Conservation (phyloP, 2,888 invertebrate genomes). For the Erebia ligea region DNA sequence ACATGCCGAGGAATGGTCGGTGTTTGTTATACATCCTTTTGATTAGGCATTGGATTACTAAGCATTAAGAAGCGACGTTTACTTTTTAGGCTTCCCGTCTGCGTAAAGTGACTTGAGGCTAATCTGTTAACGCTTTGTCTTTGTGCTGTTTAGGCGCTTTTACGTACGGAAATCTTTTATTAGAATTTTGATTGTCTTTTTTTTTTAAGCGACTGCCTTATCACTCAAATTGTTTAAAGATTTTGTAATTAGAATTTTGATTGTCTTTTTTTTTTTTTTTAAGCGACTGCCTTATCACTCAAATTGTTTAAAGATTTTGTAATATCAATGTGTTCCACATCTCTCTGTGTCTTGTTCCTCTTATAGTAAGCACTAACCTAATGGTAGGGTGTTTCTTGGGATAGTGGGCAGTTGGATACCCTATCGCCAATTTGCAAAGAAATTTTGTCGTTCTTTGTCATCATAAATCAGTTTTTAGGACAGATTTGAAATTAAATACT, state of each 20-base stretch:
- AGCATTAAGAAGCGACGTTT: slow-evolving; percentile 22
- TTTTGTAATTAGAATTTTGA: too few species aligned
- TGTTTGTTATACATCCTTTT: slow-evolving; percentile 40
- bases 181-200: not conserved
- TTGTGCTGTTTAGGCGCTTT: slow-evolving; percentile 4
- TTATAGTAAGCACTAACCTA: too few species aligned
- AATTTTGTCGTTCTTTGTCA: too few species aligned
- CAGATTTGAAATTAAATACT: too few species aligned
- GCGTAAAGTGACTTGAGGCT: slow-evolving; percentile 14
- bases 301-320: not conserved
- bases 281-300: not conserved
- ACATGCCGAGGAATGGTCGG: slow-evolving; percentile 33
- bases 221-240: too few species aligned
- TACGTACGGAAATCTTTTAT: not conserved
- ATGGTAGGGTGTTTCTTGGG: too few species aligned
- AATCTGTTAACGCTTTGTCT: slow-evolving; percentile 20
- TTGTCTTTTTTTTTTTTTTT: too few species aligned
- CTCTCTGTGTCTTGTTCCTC: too few species aligned
- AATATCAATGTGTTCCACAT: not conserved
- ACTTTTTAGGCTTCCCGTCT: slow-evolving; percentile 25
- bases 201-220: not conserved
- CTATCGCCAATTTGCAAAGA: too few species aligned
- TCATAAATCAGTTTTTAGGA: too few species aligned
- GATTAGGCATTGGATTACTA: slow-evolving; percentile 24
- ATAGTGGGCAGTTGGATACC: too few species aligned